These are phyloP conservation scores for Yponomeuta cagnagella DNA, from an alignment of 2,888 invertebrate species.

Conservation along the genomic window DNA sequence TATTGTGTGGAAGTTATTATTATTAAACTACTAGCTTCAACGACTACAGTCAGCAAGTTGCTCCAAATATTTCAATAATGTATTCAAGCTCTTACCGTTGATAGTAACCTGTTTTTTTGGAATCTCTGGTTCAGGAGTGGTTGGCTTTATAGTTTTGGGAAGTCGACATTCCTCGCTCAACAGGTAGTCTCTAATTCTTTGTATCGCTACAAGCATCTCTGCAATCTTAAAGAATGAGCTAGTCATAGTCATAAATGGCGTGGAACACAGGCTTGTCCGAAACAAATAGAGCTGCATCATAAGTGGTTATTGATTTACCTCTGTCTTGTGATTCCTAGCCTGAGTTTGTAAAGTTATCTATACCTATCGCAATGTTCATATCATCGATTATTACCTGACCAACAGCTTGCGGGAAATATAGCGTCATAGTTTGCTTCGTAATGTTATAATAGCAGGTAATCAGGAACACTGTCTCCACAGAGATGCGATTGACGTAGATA, in stretches of 20 bases:
- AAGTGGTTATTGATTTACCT: too few relatives aligned
- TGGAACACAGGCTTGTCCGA: too few relatives aligned
- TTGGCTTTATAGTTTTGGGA: constrained; percentile 38
- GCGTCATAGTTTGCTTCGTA: constrained; percentile 82
- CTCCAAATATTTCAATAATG: neutral
- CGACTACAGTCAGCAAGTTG: too few relatives aligned
- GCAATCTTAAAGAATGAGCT: constrained; percentile 43
- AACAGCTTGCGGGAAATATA: constrained; percentile 79
- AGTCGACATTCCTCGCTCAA: constrained; percentile 55
- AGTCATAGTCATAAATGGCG: too few relatives aligned
- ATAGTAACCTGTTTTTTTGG: constrained; percentile 44
- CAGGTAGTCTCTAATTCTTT: constrained; percentile 60
- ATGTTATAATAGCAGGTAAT: constrained; percentile 84
- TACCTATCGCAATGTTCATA: too few relatives aligned
- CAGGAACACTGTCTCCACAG: constrained; percentile 83
- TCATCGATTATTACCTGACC: constrained; percentile 46
- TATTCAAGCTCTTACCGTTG: constrained; percentile 16
- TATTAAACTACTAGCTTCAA: too few relatives aligned
- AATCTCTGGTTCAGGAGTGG: constrained; percentile 53
- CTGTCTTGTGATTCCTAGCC: too few relatives aligned
- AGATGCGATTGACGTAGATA: constrained; percentile 76
- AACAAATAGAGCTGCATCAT: too few relatives aligned
- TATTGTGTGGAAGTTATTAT: too few relatives aligned
- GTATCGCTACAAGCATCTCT: constrained; percentile 64
- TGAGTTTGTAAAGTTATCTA: too few relatives aligned